Base-by-base conservation (phyloP, 2,113 vertebrate species). In the Lynx canadensis region DNA sequence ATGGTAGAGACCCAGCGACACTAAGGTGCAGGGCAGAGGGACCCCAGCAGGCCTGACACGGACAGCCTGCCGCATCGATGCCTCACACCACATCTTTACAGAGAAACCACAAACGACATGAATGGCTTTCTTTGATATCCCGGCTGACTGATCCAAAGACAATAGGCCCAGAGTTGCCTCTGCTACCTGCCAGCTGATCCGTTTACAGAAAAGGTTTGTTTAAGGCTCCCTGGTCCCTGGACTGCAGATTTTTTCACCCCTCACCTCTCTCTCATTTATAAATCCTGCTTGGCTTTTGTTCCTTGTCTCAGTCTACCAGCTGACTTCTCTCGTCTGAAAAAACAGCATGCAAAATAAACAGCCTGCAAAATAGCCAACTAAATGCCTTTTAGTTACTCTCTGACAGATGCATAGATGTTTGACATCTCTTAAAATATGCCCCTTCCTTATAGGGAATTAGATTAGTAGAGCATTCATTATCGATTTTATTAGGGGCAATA, bases 31-130 rank as follows among this genome's bases (percentile, higher is more conserved):
- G 25, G 41, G 21, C 5, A 1, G 71, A 55, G 36, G 25, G 45
- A n/a, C 15, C 7, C 12, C 11, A 7, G 41, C 79, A 89, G 52
- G 13, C 5, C 0, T 0, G 29, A 50, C 45, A 45, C 29, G 76
- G 79, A 21, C 0, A 19, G 36, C 76, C 92, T 38, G 57, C 16
- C 57, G 7, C 0, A 0, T 1, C 1, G 68, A 1, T 1, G 4
- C 79, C 21, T 33, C 89, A 25, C 14, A 29, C 41, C 10, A 25
- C 41, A 19, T 27, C 33, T 38, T 81, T 31, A 16, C 0, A 4
- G 52, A 76, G 89, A 87, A 63, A 50, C 76, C 92, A 82, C 63
- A 21, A 66, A n/a, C 9, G 1, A 27, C 3, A 11, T 31, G 66
- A 60, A 23, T 9, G 10, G 23, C 63, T 33, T 94, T 83, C 66